Base-by-base conservation (phyloP, 2,797 vertebrate genomes). In the Helicolenus hilgendorfi region DNA sequence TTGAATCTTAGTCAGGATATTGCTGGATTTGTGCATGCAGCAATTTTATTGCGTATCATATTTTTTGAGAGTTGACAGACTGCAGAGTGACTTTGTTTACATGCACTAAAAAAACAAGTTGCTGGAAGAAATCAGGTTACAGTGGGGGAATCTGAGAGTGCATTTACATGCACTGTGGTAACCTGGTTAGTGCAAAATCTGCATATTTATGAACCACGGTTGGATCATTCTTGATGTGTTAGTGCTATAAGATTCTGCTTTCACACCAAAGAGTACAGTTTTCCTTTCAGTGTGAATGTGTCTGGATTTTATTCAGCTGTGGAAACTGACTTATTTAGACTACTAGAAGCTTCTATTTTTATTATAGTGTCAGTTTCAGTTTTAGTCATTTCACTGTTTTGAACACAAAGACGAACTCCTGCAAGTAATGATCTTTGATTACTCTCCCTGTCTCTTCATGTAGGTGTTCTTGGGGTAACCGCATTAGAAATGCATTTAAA, bases 331-430 rank as follows among this genome's bases (percentile, higher is more conserved):
- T 33, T 20, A 29, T 65, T 67, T 26, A 26, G 45, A 55, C 8
- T 14, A 56, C n/a, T 11, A 20, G 31, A 70, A 26, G n/a, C 36
- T 53, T 70, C 24, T 41, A 5, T 73, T 87, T 78, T 65, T 38
- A 65, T 56, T 70, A 64, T 24, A 26, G 6, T 41, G 62, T 13
- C 29, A 45, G 65, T 88, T 84, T 86, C 41, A 89, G 11, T 64
- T 80, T 74, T 3, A 78, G 14, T 89, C n/a, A 72, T 74, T 14
- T 65, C 2, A 20, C 13, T 26, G 9, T 56, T 83, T 85, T 27
- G 3, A 69, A 74, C 26, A 35, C 38, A 74, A 55, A 55, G 13
- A 24, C 2, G 0, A 45, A 18, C 67, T 68, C 55, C 26, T 59
- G 58, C 35, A 65, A 49, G 38, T 55, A 31, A 49, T 64, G 7